Base-by-base conservation (phyloP, 2,888 invertebrate species). In the Calliopum simillimum region DNA sequence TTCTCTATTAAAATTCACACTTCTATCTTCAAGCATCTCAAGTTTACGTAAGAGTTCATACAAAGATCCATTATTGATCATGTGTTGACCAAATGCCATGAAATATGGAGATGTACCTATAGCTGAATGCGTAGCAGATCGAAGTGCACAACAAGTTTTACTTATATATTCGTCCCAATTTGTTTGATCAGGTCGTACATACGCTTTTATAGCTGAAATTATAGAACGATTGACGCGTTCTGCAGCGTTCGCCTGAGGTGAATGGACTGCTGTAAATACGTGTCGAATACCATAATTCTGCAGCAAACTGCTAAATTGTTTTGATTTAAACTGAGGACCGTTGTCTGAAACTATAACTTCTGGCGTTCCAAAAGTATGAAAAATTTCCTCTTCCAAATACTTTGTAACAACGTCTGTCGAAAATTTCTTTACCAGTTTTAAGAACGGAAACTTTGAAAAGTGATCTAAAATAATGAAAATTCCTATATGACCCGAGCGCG, bases 131-230 rank as follows among this genome's bases (percentile, higher is more conserved):
- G 33, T 33, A 23, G 56, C 23, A 1, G 56, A 56, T 12, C 56
- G 23, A 2, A 56, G 12, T 12, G 56, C 23, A 33, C 56, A 56
- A 33, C 25, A 23, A 14, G 25, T 56, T 2, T 25, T 56, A 14
- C 33, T 56, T 2, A 74, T 23, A 3, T 72, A 16, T 3, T 71
- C 71, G 64, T 74, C 73, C 75, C 73, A 73, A 53, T 70, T 58
- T 1, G 21, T 70, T 43, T 77, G 71, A 49, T 71, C 59, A 0
- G 70, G 66, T 12, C 51, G 12, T 14, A 75, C 16, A 47, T 65
- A 71, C 0, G 73, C 41, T 4, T 33, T 33, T 33, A 33, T 33
- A 3, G 33, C 33, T 4, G 33, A 33, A 33, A 33, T 33, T 1
- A 33, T 44, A 3, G 71, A 74, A 2, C 70, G 51, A 23, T 73